Evolutionary conservation across 2,113 vertebrate genomes (phyloP).

Genomic region (Passer montanus): DNA sequence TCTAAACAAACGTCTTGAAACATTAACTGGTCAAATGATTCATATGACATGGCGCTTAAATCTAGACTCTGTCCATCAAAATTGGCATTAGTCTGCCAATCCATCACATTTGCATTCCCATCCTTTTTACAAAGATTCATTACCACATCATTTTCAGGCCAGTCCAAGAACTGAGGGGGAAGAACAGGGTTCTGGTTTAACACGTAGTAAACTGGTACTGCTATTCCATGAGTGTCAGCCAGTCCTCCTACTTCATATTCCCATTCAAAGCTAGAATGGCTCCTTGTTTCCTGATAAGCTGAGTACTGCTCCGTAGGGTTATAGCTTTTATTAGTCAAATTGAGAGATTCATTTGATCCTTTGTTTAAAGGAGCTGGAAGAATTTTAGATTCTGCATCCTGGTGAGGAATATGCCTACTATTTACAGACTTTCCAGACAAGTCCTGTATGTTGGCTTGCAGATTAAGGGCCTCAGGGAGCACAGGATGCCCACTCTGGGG

Average conservation of each 20-base stretch:
- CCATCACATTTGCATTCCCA: constrained; percentile 65
- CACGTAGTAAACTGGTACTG: constrained; percentile 57
- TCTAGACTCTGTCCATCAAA: constrained; percentile 73
- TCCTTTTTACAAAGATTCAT: constrained; percentile 78
- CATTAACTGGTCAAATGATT: constrained; percentile 73
- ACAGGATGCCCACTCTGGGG: neutral
- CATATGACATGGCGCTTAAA: constrained; percentile 59
- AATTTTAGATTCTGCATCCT: neutral
- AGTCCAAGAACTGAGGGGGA: constrained; percentile 41
- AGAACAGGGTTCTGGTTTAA: constrained; percentile 65
- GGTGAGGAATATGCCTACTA: neutral
- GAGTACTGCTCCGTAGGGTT: neutral
- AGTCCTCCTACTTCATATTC: constrained; percentile 54
- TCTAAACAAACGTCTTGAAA: constrained; percentile 84
- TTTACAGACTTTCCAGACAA: constrained; percentile 47
- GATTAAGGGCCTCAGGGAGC: neutral
- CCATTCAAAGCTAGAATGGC: constrained; percentile 66
- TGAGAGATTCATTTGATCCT: constrained; percentile 47
- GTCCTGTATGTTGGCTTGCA: constrained; percentile 31
- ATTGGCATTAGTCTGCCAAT: constrained; percentile 74
- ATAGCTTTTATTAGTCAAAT: constrained; percentile 18
- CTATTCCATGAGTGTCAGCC: neutral
- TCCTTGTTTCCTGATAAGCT: constrained; percentile 62
- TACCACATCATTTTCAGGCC: constrained; percentile 60
- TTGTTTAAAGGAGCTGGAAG: neutral